Percentiles rank a stretch among this genome's conserved stretches.
These are phyloP conservation scores for Lasiommata megera DNA, from an alignment of 2,888 invertebrate species.

Conservation along the genomic window DNA sequence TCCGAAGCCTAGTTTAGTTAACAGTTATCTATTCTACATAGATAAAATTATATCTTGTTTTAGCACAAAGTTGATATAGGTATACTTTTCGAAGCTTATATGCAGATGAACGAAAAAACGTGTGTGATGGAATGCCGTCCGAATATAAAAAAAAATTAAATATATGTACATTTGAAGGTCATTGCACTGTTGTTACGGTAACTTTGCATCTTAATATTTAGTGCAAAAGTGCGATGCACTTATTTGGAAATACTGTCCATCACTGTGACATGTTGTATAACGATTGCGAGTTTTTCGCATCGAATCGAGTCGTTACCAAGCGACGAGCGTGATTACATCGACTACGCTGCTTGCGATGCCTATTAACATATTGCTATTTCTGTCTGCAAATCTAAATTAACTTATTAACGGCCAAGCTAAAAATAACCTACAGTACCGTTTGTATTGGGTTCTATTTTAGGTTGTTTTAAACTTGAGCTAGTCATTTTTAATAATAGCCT, in stretches of 20 bases:
- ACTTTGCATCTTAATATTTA: slow-evolving; percentile 10
- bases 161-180: slow-evolving; percentile 5
- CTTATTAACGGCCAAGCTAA: slow-evolving; percentile 9
- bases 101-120: neutral
- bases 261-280: slow-evolving; percentile 47
- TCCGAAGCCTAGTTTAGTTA: neutral
- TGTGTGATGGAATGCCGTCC: neutral
- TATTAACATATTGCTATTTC: slow-evolving; percentile 25
- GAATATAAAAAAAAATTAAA: neutral
- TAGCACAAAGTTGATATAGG: neutral
- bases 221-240: slow-evolving; percentile 11
- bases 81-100: neutral
- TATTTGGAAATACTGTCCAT: slow-evolving; percentile 22
- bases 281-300: slow-evolving; percentile 34
- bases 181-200: slow-evolving; percentile 12
- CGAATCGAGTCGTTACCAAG: slow-evolving; percentile 19
- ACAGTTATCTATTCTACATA: neutral
- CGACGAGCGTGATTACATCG: slow-evolving; percentile 26
- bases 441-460: slow-evolving; percentile 1
- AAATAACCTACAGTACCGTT: slow-evolving; percentile 6
- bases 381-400: slow-evolving; percentile 20
- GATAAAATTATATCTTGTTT: neutral
- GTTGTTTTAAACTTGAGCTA: neutral
- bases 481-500: neutral
- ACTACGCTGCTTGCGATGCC: slow-evolving; percentile 25